phyloP scores from a whole-genome alignment of 1,140 invertebrate species.

The Pogonomyrmex barbatus region DNA sequence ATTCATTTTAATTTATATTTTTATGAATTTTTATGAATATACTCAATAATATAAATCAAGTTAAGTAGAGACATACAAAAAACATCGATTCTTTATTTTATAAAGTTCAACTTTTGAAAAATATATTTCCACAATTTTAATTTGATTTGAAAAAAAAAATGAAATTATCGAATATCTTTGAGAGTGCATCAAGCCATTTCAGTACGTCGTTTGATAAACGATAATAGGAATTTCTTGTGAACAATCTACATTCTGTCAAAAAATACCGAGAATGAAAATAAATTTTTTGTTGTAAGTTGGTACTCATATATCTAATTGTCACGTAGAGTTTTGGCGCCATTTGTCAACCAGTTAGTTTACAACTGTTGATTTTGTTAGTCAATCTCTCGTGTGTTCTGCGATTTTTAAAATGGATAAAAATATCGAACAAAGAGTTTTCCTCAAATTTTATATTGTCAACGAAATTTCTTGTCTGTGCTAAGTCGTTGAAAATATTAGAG shows the following conservation, averaged over 20 bases:
- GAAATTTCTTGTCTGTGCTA: slow-evolving; percentile 63
- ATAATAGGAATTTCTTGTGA: too few relatives aligned
- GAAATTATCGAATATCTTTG: too few relatives aligned
- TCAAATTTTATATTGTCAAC: slow-evolving; percentile 70
- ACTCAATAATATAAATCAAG: too few relatives aligned
- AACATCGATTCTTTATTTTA: too few relatives aligned
- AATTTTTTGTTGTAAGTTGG: background rate
- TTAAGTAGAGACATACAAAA: too few relatives aligned
- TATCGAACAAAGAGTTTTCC: slow-evolving; percentile 71
- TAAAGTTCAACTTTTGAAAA: too few relatives aligned
- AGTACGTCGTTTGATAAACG: too few relatives aligned
- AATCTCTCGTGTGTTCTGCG: slow-evolving; percentile 37
- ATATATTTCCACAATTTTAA: too few relatives aligned
- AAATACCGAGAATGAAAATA: background rate
- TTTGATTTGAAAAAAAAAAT: too few relatives aligned
- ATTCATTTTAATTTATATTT: too few relatives aligned
- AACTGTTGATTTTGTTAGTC: background rate
- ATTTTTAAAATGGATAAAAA: slow-evolving; percentile 71
- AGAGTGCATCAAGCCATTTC: too few relatives aligned
- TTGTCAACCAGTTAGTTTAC: background rate
- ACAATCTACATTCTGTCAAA: background rate
- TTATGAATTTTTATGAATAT: too few relatives aligned
- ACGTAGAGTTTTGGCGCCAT: background rate
- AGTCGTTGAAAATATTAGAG: slow-evolving; percentile 68
- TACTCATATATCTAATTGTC: background rate